A percentile compares a stretch with the other conserved stretches of the same genome.
Conservation (phyloP, 2,797 vertebrate genomes). For the Lepilemur septentrionalis region DNA sequence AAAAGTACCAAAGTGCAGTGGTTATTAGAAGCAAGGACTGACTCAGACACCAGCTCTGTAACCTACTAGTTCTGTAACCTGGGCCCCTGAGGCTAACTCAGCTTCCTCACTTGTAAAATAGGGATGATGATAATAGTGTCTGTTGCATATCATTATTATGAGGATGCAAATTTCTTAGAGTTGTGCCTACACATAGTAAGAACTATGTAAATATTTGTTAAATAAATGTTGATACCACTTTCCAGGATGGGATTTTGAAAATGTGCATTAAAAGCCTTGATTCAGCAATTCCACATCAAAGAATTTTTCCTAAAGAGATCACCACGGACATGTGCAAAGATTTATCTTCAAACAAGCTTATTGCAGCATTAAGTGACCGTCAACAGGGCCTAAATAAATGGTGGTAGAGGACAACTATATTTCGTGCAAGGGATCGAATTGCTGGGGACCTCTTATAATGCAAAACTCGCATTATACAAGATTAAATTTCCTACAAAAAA, state of each 20-base stretch:
- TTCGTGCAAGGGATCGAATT: neutral
- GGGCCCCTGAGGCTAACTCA: neutral
- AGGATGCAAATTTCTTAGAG: neutral
- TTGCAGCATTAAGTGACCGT: neutral
- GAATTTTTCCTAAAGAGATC: neutral
- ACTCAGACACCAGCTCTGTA: neutral
- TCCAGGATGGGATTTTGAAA: neutral
- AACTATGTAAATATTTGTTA: neutral
- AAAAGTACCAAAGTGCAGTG: neutral
- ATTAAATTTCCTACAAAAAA: constrained; percentile 27
- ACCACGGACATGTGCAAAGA: neutral
- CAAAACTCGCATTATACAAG: neutral
- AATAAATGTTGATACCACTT: neutral
- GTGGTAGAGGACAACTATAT: neutral
- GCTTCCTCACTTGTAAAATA: neutral
- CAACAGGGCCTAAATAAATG: neutral
- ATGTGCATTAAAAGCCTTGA: neutral
- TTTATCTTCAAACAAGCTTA: constrained; percentile 15
- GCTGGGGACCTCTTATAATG: neutral
- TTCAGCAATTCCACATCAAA: neutral
- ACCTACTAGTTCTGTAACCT: neutral
- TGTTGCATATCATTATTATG: neutral
- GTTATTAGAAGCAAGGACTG: neutral
- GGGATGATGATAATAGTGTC: neutral
- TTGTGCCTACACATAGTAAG: neutral